Evolutionary conservation across 2,113 vertebrate genomes (phyloP).

Genomic region (Mus pahari): DNA sequence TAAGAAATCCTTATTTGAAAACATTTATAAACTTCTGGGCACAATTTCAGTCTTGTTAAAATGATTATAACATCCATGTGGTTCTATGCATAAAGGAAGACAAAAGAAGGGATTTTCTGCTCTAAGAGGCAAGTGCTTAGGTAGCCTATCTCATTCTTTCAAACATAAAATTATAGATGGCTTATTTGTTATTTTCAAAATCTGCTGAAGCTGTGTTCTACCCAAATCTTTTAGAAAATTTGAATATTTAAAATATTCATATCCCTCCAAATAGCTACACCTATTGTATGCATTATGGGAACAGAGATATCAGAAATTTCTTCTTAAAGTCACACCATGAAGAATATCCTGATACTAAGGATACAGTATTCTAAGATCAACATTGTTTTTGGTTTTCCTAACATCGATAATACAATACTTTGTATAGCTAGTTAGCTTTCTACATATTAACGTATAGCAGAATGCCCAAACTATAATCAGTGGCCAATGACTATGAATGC

Average conservation of each 20-base stretch:
- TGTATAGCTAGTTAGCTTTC: not conserved
- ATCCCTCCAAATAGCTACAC: not conserved
- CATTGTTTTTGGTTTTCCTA: not conserved
- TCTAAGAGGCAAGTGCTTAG: not conserved
- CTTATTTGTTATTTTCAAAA: not conserved
- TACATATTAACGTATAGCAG: not conserved
- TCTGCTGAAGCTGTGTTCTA: not conserved
- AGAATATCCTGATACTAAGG: not conserved
- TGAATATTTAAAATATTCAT: not conserved
- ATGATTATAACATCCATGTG: not conserved
- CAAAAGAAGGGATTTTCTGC: not conserved
- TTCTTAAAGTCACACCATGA: not conserved
- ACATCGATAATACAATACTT: not conserved
- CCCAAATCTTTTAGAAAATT: conserved; percentile 3
- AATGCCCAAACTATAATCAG: not conserved
- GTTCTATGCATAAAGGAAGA: not conserved
- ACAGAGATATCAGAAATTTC: not conserved
- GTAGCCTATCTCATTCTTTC: not conserved
- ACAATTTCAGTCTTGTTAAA: not conserved
- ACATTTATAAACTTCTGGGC: not conserved
- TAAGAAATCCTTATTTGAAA: not conserved
- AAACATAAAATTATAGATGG: not conserved
- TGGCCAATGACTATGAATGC: too few relatives aligned
- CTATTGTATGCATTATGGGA: not conserved
- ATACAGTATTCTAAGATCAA: not conserved